Evolutionary conservation across 2,113 vertebrate genomes (phyloP), one percentile per base, ranked within the genome.

Genomic region (Equus przewalskii): DNA sequence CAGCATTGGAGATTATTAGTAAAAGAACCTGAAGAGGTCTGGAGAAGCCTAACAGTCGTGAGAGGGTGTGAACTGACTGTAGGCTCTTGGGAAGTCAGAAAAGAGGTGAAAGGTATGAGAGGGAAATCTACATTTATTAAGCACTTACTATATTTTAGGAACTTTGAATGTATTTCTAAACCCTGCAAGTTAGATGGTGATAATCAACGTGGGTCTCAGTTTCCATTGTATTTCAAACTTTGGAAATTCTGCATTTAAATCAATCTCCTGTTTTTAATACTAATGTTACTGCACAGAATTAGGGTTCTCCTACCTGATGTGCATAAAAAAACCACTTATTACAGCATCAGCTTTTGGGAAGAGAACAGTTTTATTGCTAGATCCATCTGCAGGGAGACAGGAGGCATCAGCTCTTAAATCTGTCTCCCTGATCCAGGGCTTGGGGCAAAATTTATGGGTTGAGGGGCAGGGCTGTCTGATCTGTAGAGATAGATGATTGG

Each of bases 221-320:
- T 79, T 91, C 92, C 80, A 69, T 30, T 95, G 6, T 75, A 72
- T 89, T 94, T 89, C 28, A 72, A 65, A 81, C 33, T 44, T 90
- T 70, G 62, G 24, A 81, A 93, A 56, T 62, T 41, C 18, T 75
- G 18, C 15, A 49, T 92, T 85, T 85, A 62, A 70, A 62, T 85
- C 49, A 89, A 15, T 84, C 75, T 97, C 75, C 30, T 94, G 41
- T 73, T 79, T 84, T 91, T 84, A 79, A 69, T 73, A 60, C 46
- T 89, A 94, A 64, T 83, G 51, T 54, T 13, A 54, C 51, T 14
- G 51, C 51, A 54, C 51, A 54, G 15, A 54, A 54, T 54, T 54
- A 14, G 51, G 51, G 51, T 54, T 54, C 51, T 54, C 51, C 51
- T 54, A 54, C 51, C 3, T 54, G 51, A 14, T 54, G 51, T 3